phyloP scores from a whole-genome alignment of 2,797 vertebrate genomes.

The Smutsia temminckii region DNA sequence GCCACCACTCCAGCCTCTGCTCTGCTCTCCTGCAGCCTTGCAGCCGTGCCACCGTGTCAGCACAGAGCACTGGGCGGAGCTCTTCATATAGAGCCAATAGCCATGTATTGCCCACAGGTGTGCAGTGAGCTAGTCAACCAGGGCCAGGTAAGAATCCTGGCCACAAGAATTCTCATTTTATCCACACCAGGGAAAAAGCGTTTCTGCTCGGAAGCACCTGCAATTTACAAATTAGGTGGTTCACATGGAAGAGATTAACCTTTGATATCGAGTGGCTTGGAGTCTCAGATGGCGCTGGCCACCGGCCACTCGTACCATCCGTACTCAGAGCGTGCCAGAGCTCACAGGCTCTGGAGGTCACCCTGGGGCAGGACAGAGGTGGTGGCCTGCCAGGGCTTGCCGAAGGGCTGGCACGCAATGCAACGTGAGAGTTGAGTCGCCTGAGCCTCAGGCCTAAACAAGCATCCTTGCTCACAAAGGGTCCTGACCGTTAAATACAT shows the following conservation, averaged over 20 bases:
- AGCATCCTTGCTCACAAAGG: neutral
- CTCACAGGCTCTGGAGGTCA: conserved; percentile 3
- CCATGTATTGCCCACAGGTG: too few species aligned
- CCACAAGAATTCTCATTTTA: too few species aligned
- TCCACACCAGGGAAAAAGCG: neutral
- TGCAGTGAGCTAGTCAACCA: too few species aligned
- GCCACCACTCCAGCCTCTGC: too few species aligned
- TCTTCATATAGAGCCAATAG: too few species aligned
- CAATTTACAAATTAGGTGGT: neutral
- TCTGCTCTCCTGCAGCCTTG: too few species aligned
- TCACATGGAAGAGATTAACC: conserved; percentile 30
- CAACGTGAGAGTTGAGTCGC: neutral
- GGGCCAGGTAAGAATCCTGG: too few species aligned
- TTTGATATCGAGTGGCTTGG: neutral
- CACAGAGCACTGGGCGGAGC: too few species aligned
- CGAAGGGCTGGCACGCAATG: conserved; percentile 31
- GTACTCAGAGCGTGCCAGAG: neutral
- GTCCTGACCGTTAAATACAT: neutral
- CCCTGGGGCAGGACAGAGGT: neutral
- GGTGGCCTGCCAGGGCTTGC: conserved; percentile 50
- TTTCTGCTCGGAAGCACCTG: neutral
- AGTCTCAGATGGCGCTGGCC: neutral
- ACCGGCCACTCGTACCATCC: neutral
- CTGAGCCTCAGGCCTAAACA: neutral
- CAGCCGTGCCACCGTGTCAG: too few species aligned